Evolutionary conservation across 2,888 invertebrate species (phyloP), one percentile per base, ranked within the genome.

Genomic region (Malthinus flaveolus): DNA sequence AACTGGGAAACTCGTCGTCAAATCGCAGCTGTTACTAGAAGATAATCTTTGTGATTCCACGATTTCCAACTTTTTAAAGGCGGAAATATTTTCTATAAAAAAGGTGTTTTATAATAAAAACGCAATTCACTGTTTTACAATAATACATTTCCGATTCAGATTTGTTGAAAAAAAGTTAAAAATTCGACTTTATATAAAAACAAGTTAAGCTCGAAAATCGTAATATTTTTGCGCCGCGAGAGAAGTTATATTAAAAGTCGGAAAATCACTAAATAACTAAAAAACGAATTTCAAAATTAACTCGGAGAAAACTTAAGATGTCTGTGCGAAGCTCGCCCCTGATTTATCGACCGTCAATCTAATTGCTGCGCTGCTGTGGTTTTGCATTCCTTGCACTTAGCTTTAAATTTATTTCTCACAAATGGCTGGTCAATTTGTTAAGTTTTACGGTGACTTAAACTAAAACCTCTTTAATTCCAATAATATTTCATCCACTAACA

Each of bases 291-390:
- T 51, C 42, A 35, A 37, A 45, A 42, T 15, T 37, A 35, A 32
- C 47, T 33, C 23, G 51, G 46, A 45, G 52, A 46, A 53, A 58
- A 52, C 52, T 58, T 52, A 48, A 58, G 32, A 58, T 48, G 52
- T 56, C 50, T 49, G 49, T 39, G 23, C 5, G 23, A 46, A 52
- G 36, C 48, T 44, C 44, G 49, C 47, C 58, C 35, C 59, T 63
- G 62, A 65, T 65, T 63, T 62, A 65, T 66, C 57, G 61, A 62
- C 49, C 64, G 63, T 63, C 62, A 62, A 63, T 62, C 59, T 61
- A 61, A 64, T 64, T 61, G 62, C 49, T 58, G 56, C 53, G 62
- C 58, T 56, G 56, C 55, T 53, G 58, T 61, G 64, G 60, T 62
- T 62, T 61, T 61, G 62, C 58, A 64, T 64, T 62, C 57, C 47